Percentiles rank a stretch among this genome's conserved stretches.
Evolutionary conservation across 92 coral and sea anemone species (phyloP).

Genomic region (Bergia puertoricense): DNA sequence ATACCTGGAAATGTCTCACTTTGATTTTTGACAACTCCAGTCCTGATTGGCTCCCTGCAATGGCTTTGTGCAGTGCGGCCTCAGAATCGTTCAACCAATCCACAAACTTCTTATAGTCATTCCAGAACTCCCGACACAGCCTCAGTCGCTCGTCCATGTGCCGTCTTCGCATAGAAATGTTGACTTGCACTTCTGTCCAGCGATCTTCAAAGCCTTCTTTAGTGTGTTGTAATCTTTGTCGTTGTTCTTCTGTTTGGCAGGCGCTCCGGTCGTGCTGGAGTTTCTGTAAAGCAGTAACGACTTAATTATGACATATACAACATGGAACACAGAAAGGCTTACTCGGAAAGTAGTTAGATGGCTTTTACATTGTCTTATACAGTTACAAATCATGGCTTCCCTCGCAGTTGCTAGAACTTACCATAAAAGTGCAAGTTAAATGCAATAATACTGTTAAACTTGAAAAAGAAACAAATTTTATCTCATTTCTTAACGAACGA

Average conservation of each 20-base stretch:
- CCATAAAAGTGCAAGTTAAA: too few species aligned
- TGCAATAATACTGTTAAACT: background rate
- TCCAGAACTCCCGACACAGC: slow-evolving; percentile 90
- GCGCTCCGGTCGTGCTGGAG: slow-evolving; percentile 89
- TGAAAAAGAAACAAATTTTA: background rate
- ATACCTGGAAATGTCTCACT: slow-evolving; percentile 78
- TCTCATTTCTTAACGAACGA: background rate
- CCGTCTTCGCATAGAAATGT: slow-evolving; percentile 65
- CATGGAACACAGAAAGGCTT: background rate
- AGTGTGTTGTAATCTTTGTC: slow-evolving; percentile 71
- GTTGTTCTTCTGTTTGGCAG: slow-evolving; percentile 80
- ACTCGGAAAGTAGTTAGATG: background rate
- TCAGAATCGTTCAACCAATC: slow-evolving; percentile 83
- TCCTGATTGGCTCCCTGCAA: slow-evolving; percentile 50
- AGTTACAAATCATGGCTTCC: background rate
- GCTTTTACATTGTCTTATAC: background rate
- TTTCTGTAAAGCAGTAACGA: slow-evolving; percentile 55
- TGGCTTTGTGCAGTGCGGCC: slow-evolving; percentile 57
- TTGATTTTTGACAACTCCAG: slow-evolving; percentile 61
- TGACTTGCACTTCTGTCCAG: slow-evolving; percentile 85
- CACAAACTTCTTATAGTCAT: slow-evolving; percentile 85
- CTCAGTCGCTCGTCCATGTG: slow-evolving; percentile 88
- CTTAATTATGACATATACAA: background rate
- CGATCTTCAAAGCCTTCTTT: slow-evolving; percentile 94
- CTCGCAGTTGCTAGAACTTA: too few species aligned